Evolutionary conservation across 2,797 vertebrate genomes (phyloP), one percentile per base, ranked within the genome.

Genomic region (Melopsittacus undulatus): DNA sequence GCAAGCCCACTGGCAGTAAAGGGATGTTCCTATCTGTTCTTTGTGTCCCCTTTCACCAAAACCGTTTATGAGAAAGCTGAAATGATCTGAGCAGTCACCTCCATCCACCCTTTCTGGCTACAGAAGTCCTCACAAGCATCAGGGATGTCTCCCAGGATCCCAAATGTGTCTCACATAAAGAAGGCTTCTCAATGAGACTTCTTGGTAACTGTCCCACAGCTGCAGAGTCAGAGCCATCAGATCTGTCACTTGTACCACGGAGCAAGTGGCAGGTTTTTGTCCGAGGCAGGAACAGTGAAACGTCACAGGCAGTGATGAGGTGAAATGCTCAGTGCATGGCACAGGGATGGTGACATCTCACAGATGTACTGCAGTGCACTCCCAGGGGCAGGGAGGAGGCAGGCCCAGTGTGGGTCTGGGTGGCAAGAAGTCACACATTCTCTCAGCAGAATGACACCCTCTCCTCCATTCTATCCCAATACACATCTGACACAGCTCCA

Each of bases 191-290:
- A 4, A 18, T 57, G 23, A 86, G 80, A 51, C 63, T 61, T 89
- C 75, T 42, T 46, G 59, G 59, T 36, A 67, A 43, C 40, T 11
- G 1, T 56, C 54, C 63, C 67, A 49, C 9, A 69, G 43, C 45
- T 87, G 70, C 56, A 79, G 49, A 87, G 36, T 84, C 73, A 91
- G 56, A 83, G 67, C 32, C 54, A 94, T 75, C 73, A 81, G 38
- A 83, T 30, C 66, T 72, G 38, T 77, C 93, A 86, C 43, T 88
- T 90, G 90, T 59, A 84, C 42, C 79, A 84, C 19, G 0, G 0
- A 92, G 79, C 82, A 89, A 85, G 51, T 11, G 49, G 52, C 81
- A 92, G 48, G 42, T 40, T 89, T 93, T 85, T 13, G 3, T 87
- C 30, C 51, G 62, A 87, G 63, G 43, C 70, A 29, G 4, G 32